Percentiles rank a stretch among this genome's conserved stretches.
Evolutionary conservation across 2,113 vertebrate species (phyloP).

Genomic region (Physeter macrocephalus): DNA sequence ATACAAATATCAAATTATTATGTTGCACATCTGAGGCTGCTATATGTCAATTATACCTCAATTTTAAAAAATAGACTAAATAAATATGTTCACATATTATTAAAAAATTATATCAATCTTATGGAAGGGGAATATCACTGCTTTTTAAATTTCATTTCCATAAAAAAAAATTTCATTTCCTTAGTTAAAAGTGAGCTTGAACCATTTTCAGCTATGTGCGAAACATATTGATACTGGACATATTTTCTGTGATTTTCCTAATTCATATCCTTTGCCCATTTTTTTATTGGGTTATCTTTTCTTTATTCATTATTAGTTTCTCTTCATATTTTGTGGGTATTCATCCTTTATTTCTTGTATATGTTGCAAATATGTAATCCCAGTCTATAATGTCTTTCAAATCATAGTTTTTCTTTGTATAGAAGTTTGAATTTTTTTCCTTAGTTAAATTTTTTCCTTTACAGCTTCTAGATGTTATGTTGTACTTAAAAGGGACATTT

Average conservation of each 20-base stretch:
- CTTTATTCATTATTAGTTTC: neutral
- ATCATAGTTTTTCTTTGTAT: neutral
- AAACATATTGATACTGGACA: neutral
- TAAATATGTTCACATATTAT: too few relatives aligned
- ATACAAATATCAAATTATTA: too few relatives aligned
- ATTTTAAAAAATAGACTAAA: too few relatives aligned
- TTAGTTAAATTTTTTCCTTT: conserved; percentile 7
- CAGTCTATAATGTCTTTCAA: neutral
- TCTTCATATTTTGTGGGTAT: neutral
- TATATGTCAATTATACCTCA: too few relatives aligned
- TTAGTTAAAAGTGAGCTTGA: conserved; percentile 36
- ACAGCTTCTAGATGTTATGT: neutral
- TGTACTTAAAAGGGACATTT: neutral
- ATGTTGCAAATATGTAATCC: neutral
- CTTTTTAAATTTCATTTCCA: conserved; percentile 23
- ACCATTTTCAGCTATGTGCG: neutral
- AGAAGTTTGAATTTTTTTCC: neutral
- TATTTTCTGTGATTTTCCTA: conserved; percentile 20
- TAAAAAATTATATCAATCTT: neutral
- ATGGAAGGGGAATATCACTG: neutral
- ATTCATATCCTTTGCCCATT: neutral
- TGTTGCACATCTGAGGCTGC: too few relatives aligned
- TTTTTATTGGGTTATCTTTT: neutral
- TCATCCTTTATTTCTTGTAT: neutral
- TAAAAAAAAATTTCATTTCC: conserved; percentile 18